Conservation (phyloP, 2,113 vertebrate genomes). For the Elachura formosa region DNA sequence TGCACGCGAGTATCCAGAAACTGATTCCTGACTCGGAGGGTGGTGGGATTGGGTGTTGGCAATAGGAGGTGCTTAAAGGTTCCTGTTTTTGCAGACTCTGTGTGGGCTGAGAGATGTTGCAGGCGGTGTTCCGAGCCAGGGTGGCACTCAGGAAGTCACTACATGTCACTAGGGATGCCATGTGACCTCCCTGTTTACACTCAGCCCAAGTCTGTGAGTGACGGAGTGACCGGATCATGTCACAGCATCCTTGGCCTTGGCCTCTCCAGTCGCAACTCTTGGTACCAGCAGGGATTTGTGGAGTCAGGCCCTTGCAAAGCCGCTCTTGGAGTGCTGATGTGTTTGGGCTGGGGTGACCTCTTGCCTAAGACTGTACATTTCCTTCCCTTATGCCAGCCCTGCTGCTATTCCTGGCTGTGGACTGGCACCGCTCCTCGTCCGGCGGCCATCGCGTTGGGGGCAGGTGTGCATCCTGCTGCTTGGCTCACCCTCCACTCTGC, state of each 20-base stretch:
- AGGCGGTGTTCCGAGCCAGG: neutral
- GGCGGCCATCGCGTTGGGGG: neutral
- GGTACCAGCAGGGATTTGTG: accelerated
- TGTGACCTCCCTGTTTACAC: neutral
- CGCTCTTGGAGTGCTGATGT: accelerated
- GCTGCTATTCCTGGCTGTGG: neutral
- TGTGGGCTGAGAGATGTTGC: neutral
- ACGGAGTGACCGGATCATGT: neutral
- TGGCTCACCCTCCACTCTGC: neutral
- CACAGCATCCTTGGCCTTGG: neutral
- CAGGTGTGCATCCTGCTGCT: neutral
- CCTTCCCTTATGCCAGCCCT: neutral
- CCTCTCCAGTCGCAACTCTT: neutral
- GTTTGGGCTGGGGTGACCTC: neutral
- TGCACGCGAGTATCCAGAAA: neutral
- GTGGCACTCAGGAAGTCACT: neutral
- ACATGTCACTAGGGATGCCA: neutral
- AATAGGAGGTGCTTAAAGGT: neutral
- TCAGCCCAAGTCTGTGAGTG: neutral
- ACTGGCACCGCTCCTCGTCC: neutral
- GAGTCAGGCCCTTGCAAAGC: neutral
- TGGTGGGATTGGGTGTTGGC: neutral
- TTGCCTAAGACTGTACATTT: neutral
- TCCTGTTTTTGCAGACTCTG: neutral
- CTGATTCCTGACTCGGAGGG: slow-evolving; percentile 1